Conservation (phyloP, 2,888 invertebrate species). For the Vanessa cardui region DNA sequence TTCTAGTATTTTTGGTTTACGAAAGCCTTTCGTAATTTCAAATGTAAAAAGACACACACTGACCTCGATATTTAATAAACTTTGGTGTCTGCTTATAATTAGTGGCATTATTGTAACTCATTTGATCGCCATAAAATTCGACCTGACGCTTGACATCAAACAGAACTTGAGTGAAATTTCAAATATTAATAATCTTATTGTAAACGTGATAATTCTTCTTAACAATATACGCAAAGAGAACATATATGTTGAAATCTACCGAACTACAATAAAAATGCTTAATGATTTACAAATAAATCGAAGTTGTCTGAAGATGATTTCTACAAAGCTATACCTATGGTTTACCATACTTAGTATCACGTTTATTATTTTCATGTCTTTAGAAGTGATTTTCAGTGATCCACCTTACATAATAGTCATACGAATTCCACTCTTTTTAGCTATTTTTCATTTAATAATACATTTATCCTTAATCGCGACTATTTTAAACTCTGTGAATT, state of each 20-base stretch:
- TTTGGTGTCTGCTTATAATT: conserved; percentile 48
- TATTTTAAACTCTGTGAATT: conserved; percentile 51
- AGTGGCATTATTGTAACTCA: conserved; percentile 38
- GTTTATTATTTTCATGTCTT: conserved; percentile 44
- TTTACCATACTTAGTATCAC: conserved; percentile 41
- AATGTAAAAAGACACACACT: conserved; percentile 13
- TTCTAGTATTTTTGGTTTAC: conserved; percentile 48
- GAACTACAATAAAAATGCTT: conserved; percentile 43
- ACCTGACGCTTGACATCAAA: conserved; percentile 41
- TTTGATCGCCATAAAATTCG: conserved; percentile 39
- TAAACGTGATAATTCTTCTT: conserved; percentile 45
- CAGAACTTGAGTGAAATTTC: conserved; percentile 47
- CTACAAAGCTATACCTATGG: conserved; percentile 53
- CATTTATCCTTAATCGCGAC: conserved; percentile 54
- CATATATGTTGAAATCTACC: conserved; percentile 46
- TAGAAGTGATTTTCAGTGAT: conserved; percentile 48
- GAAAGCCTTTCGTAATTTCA: conserved; percentile 46
- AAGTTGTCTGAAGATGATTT: conserved; percentile 45
- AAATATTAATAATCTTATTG: conserved; percentile 48
- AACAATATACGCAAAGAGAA: conserved; percentile 44
- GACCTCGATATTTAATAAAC: conserved; percentile 33
- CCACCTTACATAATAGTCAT: conserved; percentile 50
- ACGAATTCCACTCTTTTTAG: conserved; percentile 55
- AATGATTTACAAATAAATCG: conserved; percentile 44
- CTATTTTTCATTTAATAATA: conserved; percentile 52